Evolutionary conservation across 2,888 invertebrate species (phyloP).

Genomic region (Sphaeridia pumilis): DNA sequence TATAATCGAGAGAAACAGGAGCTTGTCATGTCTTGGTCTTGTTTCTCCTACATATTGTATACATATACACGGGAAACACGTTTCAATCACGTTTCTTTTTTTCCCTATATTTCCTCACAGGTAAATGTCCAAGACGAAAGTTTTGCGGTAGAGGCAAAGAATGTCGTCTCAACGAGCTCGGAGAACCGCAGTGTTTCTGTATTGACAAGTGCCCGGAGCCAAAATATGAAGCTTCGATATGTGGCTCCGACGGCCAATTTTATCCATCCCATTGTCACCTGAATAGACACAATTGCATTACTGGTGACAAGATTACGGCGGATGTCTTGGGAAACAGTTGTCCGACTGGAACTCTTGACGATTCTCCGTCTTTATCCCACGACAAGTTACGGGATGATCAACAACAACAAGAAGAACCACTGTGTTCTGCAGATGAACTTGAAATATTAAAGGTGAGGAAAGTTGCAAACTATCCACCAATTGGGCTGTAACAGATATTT

Average conservation of each 20-base stretch:
- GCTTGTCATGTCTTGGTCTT: too few relatives aligned
- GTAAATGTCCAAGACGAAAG: conserved; percentile 17
- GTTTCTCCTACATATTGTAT: too few relatives aligned
- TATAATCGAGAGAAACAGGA: too few relatives aligned
- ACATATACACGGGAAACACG: too few relatives aligned
- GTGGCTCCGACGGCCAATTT: conserved; percentile 27
- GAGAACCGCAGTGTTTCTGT: conserved; percentile 31
- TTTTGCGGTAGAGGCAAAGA: conserved; percentile 32
- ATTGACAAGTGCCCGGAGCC: conserved; percentile 26
- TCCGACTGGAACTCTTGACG: conserved; percentile 19
- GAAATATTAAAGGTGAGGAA: conserved; percentile 58
- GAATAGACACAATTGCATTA: conserved; percentile 22
- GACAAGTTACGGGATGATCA: too few relatives aligned
- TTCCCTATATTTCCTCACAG: too few relatives aligned
- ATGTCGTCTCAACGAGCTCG: conserved; percentile 26
- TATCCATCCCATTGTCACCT: conserved; percentile 30
- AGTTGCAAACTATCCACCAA: too few relatives aligned
- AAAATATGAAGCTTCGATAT: conserved; percentile 18
- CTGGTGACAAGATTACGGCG: conserved; percentile 10
- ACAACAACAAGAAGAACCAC: conserved; percentile 17
- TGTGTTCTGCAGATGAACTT: conserved; percentile 54
- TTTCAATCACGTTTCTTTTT: too few relatives aligned
- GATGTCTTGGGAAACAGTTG: conserved; percentile 6
- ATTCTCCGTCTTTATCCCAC: too few relatives aligned
- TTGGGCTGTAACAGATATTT: too few relatives aligned